Percentiles rank a stretch among this genome's conserved stretches.
Evolutionary conservation across 2,797 vertebrate species (phyloP).

Genomic region (Crocodylus rhombifer): DNA sequence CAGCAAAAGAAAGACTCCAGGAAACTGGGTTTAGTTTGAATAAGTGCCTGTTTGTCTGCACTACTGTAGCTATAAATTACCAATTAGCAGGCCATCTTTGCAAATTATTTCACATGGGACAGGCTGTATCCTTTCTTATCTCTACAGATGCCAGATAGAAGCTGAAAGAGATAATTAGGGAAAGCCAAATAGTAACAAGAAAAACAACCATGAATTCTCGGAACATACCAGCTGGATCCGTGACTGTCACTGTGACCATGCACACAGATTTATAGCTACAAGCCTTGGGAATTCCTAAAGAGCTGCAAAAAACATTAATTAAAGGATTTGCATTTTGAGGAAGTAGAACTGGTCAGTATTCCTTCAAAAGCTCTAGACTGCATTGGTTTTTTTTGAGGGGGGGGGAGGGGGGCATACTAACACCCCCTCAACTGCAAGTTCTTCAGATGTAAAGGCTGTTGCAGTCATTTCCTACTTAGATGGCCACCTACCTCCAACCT

Average conservation of each 20-base stretch:
- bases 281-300: background rate
- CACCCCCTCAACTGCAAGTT: background rate
- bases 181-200: background rate
- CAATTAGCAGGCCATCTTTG: background rate
- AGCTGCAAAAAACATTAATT: background rate
- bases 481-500: background rate
- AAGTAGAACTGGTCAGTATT: background rate
- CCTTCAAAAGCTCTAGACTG: background rate
- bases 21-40: background rate
- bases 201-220: background rate
- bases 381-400: background rate
- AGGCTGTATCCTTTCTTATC: background rate
- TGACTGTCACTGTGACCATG: background rate
- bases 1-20: background rate
- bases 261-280: background rate
- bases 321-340: background rate
- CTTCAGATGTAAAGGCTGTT: background rate
- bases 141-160: background rate
- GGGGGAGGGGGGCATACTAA: background rate
- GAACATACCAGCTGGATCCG: background rate
- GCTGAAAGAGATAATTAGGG: background rate
- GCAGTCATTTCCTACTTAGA: background rate
- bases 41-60: background rate
- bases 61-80: background rate
- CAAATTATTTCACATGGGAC: background rate